Base-by-base conservation (phyloP, 2,888 invertebrate genomes). In the Agonopterix arenella region DNA sequence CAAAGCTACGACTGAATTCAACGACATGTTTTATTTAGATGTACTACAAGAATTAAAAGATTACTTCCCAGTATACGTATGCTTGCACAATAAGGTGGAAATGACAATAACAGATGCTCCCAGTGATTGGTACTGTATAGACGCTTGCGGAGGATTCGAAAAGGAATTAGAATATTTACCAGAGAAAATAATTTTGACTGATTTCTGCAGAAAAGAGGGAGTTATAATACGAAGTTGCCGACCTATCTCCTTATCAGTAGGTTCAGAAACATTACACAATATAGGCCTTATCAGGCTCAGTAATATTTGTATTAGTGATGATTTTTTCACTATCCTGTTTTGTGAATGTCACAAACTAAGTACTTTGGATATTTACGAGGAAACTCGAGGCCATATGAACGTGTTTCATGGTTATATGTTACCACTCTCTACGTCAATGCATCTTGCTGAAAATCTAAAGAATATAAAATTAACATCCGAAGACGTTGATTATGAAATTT, bases 41-140 rank as follows among this genome's bases (percentile, higher is more conserved):
- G 28, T 74, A 11, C 53, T 49, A 3, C 16, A 52, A 1, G 72
- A 71, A 36, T 50, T 74, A 11, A 66, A 63, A 49, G 63, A 75
- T 51, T 73, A 64, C 49, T 70, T 75, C 10, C 74, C 74, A 0
- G 65, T 70, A 3, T 75, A 64, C 49, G 49, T 70, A 13, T 74
- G 74, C 16, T 65, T 73, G 70, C 68, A 69, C 18, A 58, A 46
- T 13, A 55, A 58, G 11, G 46, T 53, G 1, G 58, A 57, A 48
- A 66, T 70, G 62, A 63, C 60, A 42, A 50, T 75, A 16, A 56
- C 54, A 0, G 58, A 66, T 11, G 52, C 68, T 2, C 54, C 60
- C 0, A 72, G 61, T 37, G 58, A 55, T 36, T 75, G 74, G 74
- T 70, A 58, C 41, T 73, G 73, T 44, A 64, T 75, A 28, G 73